phyloP scores from a whole-genome alignment of 2,113 vertebrate species.

The Scortum barcoo region DNA sequence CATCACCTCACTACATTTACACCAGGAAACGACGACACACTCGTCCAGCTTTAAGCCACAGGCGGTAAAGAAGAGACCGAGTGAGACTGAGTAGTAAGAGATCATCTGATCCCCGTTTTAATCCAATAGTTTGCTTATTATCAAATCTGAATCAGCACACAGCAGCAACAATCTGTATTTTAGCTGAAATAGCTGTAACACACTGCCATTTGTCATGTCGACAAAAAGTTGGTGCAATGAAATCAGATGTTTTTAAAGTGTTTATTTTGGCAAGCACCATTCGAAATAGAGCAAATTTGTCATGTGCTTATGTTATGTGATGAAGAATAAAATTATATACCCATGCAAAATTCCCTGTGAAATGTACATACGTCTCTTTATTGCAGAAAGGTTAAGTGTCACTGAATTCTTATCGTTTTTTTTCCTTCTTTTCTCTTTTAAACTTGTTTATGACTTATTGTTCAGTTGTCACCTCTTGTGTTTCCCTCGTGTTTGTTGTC shows the following conservation, averaged over 20 bases:
- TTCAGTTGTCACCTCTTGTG: constrained; percentile 53
- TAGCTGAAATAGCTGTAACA: constrained; percentile 76
- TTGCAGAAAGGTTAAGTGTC: constrained; percentile 89
- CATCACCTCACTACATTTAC: neutral
- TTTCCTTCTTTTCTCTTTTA: neutral
- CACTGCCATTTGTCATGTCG: constrained; percentile 64
- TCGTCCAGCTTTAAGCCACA: neutral
- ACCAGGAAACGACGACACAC: constrained; percentile 2
- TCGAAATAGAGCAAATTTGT: constrained; percentile 84
- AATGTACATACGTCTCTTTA: constrained; percentile 91
- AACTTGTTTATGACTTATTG: constrained; percentile 72
- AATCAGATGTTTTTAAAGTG: constrained; percentile 78
- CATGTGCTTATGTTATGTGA: constrained; percentile 83
- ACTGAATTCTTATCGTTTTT: constrained; percentile 81
- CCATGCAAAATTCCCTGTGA: constrained; percentile 93
- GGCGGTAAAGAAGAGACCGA: constrained; percentile 63
- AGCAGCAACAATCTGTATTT: constrained; percentile 74
- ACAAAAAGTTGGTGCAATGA: constrained; percentile 76
- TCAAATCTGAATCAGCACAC: constrained; percentile 79
- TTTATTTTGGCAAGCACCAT: constrained; percentile 88
- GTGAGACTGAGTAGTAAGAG: constrained; percentile 69
- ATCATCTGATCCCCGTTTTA: constrained; percentile 73
- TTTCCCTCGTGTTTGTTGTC: constrained; percentile 51
- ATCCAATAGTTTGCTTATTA: constrained; percentile 79
- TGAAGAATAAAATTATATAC: constrained; percentile 85